Evolutionary conservation across 64 coral and sea anemone species (phyloP).

Genomic region (Stylophora pistillata): DNA sequence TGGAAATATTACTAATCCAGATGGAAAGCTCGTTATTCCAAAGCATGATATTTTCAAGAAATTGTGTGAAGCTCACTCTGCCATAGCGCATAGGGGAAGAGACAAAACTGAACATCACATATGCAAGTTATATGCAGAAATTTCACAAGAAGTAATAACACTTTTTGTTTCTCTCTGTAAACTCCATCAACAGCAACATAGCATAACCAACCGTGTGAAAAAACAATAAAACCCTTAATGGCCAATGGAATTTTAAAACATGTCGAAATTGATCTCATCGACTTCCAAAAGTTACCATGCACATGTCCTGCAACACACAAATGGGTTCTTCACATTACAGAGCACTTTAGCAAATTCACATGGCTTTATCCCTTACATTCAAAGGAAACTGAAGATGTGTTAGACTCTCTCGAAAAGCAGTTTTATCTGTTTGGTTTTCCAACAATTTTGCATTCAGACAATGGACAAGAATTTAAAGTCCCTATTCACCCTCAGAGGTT

Average conservation of each 20-base stretch:
- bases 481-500: no score
- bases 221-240: background rate
- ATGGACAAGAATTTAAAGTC: conserved; percentile 20
- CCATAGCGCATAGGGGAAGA: conserved; percentile 39
- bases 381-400: background rate
- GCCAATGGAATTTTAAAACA: conserved; percentile 3
- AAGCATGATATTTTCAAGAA: background rate
- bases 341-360: conserved; percentile 9
- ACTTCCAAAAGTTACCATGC: conserved; percentile 19
- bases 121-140: conserved; percentile 14
- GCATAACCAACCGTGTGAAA: conserved; percentile 2
- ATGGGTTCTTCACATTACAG: conserved; percentile 20
- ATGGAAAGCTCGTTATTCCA: conserved; percentile 21
- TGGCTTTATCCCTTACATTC: conserved; percentile 2
- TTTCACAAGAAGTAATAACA: conserved; percentile 28
- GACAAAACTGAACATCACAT: conserved; percentile 43
- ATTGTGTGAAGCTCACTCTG: background rate
- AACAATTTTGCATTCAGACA: conserved; percentile 38
- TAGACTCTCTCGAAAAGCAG: background rate
- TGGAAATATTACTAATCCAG: conserved; percentile 1
- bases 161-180: conserved; percentile 24
- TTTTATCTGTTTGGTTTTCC: conserved; percentile 44
- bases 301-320: background rate
- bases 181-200: conserved; percentile 31
- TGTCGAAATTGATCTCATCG: conserved; percentile 1